phyloP scores from a whole-genome alignment of 1,140 invertebrate genomes.

The Maconellicoccus hirsutus region DNA sequence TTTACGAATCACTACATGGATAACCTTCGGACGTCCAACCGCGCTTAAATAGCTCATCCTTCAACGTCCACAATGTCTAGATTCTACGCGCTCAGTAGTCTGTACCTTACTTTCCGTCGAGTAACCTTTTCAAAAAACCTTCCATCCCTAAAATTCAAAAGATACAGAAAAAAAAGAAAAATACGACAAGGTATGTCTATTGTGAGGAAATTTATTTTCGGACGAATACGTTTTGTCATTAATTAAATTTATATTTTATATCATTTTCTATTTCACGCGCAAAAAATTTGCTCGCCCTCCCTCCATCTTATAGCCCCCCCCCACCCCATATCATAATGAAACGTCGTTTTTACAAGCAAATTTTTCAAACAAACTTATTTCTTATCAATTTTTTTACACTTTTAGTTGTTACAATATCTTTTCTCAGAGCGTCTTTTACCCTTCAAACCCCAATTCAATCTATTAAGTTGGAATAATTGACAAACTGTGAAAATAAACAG shows the following conservation, averaged over 20 bases:
- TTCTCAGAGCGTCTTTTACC: no score
- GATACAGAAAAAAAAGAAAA: neutral
- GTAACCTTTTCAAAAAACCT: neutral
- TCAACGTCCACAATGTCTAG: slow-evolving; percentile 1
- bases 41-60: slow-evolving; percentile 3
- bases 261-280: neutral
- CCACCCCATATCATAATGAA: no score
- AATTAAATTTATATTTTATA: neutral
- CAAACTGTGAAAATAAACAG: no score
- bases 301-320: no score
- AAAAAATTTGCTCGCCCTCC: neutral
- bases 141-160: slow-evolving; percentile 1
- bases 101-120: slow-evolving; percentile 9
- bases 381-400: no score
- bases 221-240: neutral
- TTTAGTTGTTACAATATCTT: no score
- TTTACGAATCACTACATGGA: neutral
- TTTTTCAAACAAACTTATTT: no score
- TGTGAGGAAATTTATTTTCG: neutral
- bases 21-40: neutral
- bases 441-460: no score
- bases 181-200: neutral
- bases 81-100: no score
- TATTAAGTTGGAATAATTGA: no score
- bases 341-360: no score